phyloP scores from a whole-genome alignment of 2,888 invertebrate species.

The Sinotaia quadrata region DNA sequence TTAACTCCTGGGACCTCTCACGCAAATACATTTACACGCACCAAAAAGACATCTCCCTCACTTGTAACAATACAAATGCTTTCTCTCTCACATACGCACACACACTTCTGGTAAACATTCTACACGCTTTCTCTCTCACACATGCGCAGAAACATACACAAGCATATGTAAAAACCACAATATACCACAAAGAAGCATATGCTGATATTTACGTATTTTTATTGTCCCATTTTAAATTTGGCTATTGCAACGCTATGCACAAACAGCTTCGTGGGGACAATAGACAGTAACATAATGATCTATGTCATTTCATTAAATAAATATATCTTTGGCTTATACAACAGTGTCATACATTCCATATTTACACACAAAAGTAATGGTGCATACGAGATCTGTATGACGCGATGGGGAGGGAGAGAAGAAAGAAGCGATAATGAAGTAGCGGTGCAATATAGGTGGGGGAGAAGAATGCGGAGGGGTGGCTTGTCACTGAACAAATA shows the following conservation, averaged over 20 bases:
- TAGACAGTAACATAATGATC: slow-evolving; percentile 15
- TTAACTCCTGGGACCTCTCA: no score
- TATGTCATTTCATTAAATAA: slow-evolving; percentile 32
- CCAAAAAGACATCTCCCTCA: no score
- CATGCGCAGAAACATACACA: not conserved
- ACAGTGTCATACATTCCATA: slow-evolving; percentile 24
- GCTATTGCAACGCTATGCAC: slow-evolving; percentile 29
- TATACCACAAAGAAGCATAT: not conserved
- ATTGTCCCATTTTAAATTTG: slow-evolving; percentile 22
- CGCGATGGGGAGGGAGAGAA: slow-evolving; percentile 2
- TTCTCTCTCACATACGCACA: no score
- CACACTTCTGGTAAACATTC: no score
- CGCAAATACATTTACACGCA: no score
- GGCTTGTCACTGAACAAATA: no score
- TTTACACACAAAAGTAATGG: slow-evolving; percentile 12
- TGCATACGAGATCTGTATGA: slow-evolving; percentile 30
- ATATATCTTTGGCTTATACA: slow-evolving; percentile 35
- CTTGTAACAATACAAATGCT: no score
- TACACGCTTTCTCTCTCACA: no score
- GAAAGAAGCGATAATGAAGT: not conserved
- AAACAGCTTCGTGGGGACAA: slow-evolving; percentile 20
- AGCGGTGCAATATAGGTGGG: not conserved
- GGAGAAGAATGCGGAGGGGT: no score
- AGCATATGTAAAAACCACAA: not conserved
- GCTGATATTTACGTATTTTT: slow-evolving; percentile 17